Base-by-base conservation (phyloP, 2,888 invertebrate species). In the Lasioglossum calceatum region DNA sequence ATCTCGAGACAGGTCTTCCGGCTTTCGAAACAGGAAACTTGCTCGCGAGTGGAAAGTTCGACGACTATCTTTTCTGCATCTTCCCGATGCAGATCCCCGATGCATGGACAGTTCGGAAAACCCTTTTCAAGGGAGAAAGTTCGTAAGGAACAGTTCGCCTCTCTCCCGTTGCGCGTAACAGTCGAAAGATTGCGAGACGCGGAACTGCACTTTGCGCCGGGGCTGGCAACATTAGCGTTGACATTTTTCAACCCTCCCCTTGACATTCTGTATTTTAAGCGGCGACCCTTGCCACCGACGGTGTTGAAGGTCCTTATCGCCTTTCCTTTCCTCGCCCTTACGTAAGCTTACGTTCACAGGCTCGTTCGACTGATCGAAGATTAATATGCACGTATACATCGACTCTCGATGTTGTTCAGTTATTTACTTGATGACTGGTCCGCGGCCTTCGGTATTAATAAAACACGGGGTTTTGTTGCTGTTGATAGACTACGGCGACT, bases 231-330 rank as follows among this genome's bases (percentile, higher is more conserved):
- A 23, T 44, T 36, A 27, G 50, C 77, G 44, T 3, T 81, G 84
- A 84, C 84, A 84, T 84, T 84, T 77, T 39, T 77, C 81, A 77
- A 47, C 36, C 39, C 70, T 32, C 36, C 39, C 70, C 42, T 74
- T 58, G 67, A 61, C 73, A 70, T 75, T 80, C 73, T 42, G 58
- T 80, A 88, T 70, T 86, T 81, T 88, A 79, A 75, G 54, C 81
- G 50, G 70, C 77, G 83, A 88, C 88, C 88, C 88, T 88, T 85
- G 77, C 76, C 71, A 42, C 19, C 19, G 47, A 36, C 54, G n/a
- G 39, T 36, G 36, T 32, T 23, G 12, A 58, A 70, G 54, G 75
- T 44, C 76, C 76, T 70, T 70, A 23, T 70, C 39, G 23, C 12
- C 10, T 23, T 4, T 19, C 54, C 36, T 70, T 39, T n/a, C 39